Evolutionary conservation across 2,888 invertebrate species (phyloP), one percentile per base, ranked within the genome.

Genomic region (Apamea crenata): DNA sequence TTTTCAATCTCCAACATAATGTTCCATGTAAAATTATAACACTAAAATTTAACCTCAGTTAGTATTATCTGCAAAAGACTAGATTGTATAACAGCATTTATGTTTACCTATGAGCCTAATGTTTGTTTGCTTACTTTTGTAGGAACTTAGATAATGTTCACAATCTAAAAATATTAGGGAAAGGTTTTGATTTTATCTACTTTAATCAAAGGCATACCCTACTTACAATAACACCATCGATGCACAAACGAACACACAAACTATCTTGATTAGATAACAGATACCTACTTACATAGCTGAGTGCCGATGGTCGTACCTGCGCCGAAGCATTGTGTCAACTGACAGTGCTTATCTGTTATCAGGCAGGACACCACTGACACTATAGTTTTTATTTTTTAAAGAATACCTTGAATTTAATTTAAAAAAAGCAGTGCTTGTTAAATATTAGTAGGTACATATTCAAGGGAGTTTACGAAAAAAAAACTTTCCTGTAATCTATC

Each of bases 181-280:
- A 12, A 67, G 1, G 65, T 29, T 66, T 32, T 21, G 21, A 53
- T 59, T 61, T 44, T 21, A 65, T 65, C 44, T 59, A 29, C 56
- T 25, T 63, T 40, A 16, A 56, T 84, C 63, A 81, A 44, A n/a
- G 29, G 36, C 14, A 56, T 40, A 80, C 18, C 25, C 14, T 40
- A 50, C 47, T 40, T 53, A 53, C 32, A 44, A 32, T 8, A 69
- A n/a, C 14, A 59, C 36, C 53, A 59, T 65, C 56, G 29, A 59
- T 67, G 63, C 40, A 78, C 68, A 77, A 82, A 82, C 59, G 74
- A 63, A 77, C 61, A 44, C 3, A 59, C 73, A 71, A 44, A 56
- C n/a, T 44, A n/a, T 59, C 16, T 68, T 44, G 78, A 84, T 86
- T 36, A 77, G 87, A 86, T 84, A 84, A 77, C 25, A 32, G 32